Percentiles rank a stretch among this genome's conserved stretches.
Evolutionary conservation across 2,113 vertebrate genomes (phyloP).

Genomic region (Pelecanus crispus): DNA sequence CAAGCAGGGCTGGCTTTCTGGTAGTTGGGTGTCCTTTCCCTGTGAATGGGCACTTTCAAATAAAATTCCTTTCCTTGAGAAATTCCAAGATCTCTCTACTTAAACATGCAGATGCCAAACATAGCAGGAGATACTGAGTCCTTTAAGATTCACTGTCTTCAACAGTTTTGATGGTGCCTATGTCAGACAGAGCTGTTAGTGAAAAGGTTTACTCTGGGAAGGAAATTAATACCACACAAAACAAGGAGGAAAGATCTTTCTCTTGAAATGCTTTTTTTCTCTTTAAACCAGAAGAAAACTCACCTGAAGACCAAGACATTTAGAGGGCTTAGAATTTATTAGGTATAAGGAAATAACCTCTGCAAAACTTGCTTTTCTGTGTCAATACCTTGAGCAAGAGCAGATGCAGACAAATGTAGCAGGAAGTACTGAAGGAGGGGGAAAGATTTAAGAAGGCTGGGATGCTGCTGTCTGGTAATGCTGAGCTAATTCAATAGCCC

Average conservation of each 20-base stretch:
- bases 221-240: background rate
- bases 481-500: background rate
- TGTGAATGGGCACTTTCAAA: background rate
- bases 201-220: background rate
- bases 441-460: background rate
- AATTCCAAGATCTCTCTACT: background rate
- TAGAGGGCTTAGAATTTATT: background rate
- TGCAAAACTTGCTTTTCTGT: slow-evolving; percentile 8
- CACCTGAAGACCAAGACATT: background rate
- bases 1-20: background rate
- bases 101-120: background rate
- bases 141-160: background rate
- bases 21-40: background rate
- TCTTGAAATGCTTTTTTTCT: background rate
- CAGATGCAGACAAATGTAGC: background rate
- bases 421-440: background rate
- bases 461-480: background rate
- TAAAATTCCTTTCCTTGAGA: background rate
- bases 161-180: background rate
- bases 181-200: background rate
- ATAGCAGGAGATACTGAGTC: background rate
- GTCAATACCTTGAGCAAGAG: slow-evolving; percentile 12
- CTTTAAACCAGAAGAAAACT: background rate
- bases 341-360: slow-evolving; percentile 20
- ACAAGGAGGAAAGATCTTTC: background rate